A percentile compares a stretch with the other conserved stretches of the same genome.
Evolutionary conservation across 2,888 invertebrate genomes (phyloP).

Genomic region (Conops quadrifasciatus): DNA sequence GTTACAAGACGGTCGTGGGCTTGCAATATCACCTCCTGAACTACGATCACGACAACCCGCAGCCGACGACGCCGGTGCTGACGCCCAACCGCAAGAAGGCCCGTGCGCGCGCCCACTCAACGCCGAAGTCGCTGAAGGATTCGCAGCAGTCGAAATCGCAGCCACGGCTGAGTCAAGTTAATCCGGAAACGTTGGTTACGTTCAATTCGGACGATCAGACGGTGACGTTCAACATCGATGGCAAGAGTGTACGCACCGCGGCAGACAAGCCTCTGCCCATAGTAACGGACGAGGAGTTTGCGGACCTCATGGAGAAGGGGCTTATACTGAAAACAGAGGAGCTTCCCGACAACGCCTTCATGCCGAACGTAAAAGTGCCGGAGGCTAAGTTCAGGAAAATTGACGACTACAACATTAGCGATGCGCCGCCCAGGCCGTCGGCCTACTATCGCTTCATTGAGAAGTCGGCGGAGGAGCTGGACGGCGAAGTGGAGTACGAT

Average conservation of each 20-base stretch:
- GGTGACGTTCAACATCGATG: conserved; percentile 88
- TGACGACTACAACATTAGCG: conserved; percentile 80
- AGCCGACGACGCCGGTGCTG: conserved; percentile 71
- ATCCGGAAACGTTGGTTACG: conserved; percentile 68
- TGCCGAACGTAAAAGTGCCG: conserved; percentile 70
- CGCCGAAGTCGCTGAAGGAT: conserved; percentile 58
- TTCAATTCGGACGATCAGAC: conserved; percentile 86
- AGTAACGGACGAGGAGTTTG: conserved; percentile 74
- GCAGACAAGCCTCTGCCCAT: conserved; percentile 75
- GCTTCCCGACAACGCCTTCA: conserved; percentile 59
- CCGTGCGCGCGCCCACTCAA: conserved; percentile 67
- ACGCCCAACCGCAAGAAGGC: conserved; percentile 73
- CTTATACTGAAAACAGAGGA: conserved; percentile 60
- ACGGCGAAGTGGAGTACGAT: conserved; percentile 95
- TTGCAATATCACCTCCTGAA: conserved; percentile 86
- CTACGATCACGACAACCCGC: conserved; percentile 84
- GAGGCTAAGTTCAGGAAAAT: conserved; percentile 77
- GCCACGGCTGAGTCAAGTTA: conserved; percentile 41
- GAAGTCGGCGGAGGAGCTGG: conserved; percentile 91
- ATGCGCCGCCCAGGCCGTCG: conserved; percentile 85
- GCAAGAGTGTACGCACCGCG: conserved; percentile 74
- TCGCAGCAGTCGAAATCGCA: conserved; percentile 45
- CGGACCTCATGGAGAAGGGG: conserved; percentile 57
- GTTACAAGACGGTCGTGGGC: conserved; percentile 86
- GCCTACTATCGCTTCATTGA: conserved; percentile 95